A percentile compares a stretch with the other conserved stretches of the same genome.
phyloP scores from a whole-genome alignment of 2,888 invertebrate species.

The Athalia rosae region DNA sequence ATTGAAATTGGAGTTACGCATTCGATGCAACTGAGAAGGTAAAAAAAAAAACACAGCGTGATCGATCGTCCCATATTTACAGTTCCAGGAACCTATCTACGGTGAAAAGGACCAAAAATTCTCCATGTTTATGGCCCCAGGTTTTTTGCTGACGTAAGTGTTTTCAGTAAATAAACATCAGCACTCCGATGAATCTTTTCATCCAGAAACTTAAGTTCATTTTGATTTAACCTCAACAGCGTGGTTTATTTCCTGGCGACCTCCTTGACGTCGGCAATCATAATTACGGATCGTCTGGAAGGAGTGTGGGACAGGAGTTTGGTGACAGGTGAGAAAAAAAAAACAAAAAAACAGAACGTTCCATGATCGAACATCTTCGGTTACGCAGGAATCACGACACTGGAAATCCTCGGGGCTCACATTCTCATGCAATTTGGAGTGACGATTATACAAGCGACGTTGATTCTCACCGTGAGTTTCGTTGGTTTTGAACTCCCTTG shows the following conservation, averaged over 20 bases:
- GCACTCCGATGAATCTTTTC: background rate
- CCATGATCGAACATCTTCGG: background rate
- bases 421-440: slow-evolving; percentile 84
- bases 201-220: background rate
- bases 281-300: slow-evolving; percentile 87
- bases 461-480: slow-evolving; percentile 80
- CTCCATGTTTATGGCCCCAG: slow-evolving; percentile 89
- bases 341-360: background rate
- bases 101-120: slow-evolving; percentile 82
- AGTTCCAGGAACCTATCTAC: slow-evolving; percentile 83
- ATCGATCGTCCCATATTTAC: slow-evolving; percentile 49
- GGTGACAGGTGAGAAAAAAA: slow-evolving; percentile 79
- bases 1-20: no score
- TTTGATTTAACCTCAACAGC: slow-evolving; percentile 72
- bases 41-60: no score
- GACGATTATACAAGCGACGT: slow-evolving; percentile 81
- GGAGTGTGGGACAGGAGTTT: slow-evolving; percentile 92
- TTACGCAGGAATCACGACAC: slow-evolving; percentile 80
- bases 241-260: slow-evolving; percentile 91
- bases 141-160: slow-evolving; percentile 87
- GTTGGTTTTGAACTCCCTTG: slow-evolving; percentile 78
- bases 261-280: slow-evolving; percentile 87
- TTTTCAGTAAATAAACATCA: background rate
- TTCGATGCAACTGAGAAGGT: no score
- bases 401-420: slow-evolving; percentile 89